Base-by-base conservation (phyloP, 1,140 invertebrate species). In the Sarcophaga peregrina region DNA sequence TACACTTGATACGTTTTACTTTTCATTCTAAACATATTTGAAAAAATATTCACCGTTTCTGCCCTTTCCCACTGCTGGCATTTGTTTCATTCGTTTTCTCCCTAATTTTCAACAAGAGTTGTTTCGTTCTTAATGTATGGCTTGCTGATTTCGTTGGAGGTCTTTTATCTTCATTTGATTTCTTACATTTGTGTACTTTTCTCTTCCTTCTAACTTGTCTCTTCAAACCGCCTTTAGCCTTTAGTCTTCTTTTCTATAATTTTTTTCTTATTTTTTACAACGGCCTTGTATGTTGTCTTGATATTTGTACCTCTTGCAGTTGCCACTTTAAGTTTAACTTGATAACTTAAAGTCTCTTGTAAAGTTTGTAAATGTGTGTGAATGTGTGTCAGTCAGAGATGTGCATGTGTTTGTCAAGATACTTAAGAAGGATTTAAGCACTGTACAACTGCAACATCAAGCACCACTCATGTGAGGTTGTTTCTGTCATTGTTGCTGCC, bases 401-500 rank as follows among this genome's bases (percentile, higher is more conserved):
- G 25, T 37, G 25, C 4, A 37, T 75, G 11, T 76, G 46, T 76
- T 50, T 76, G 74, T 76, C 46, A 76, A 76, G 74, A 48, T 76
- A 76, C 74, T 76, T 76, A 76, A 76, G 46, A 47, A 76, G 48
- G 45, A 76, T 76, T 76, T 76, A 76, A 76, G 74, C 17, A 76
- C 74, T 76, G 74, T 76, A 76, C 74, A 76, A 76, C 74, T 76
- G 74, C 74, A 76, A 76, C 74, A 76, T 76, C 74, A 76, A 76
- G 74, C 48, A 76, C 74, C 48, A 45, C 48, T 76, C 74, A 76
- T 48, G 48, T 76, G 46, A 17, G 15, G 45, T 15, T 62, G 58
- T n/a, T 17, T 62, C 15, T 62, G 58, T n/a, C 58, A 17, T 62
- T 15, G 58, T 17, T n/a, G 74, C 9, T 76, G 74, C 6, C 48